phyloP scores from a whole-genome alignment of 1,140 invertebrate genomes.

The Thaumatotibia leucotreta region DNA sequence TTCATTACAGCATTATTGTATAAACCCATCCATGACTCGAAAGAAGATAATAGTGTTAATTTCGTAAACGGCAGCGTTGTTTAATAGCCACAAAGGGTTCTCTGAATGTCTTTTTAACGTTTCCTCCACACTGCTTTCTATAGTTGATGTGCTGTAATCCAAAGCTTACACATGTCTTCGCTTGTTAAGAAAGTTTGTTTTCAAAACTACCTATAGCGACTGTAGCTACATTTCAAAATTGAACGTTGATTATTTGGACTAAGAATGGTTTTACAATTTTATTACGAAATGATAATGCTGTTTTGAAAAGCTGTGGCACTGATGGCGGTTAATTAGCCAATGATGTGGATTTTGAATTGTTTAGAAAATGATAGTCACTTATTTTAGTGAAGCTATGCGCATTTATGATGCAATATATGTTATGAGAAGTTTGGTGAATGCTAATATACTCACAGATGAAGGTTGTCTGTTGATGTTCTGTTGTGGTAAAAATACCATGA shows the following conservation, averaged over 20 bases:
- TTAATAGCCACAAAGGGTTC: constrained; percentile 26
- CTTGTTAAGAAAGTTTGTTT: not conserved
- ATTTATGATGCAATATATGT: not conserved
- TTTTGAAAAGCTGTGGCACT: not conserved
- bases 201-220: not conserved
- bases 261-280: not conserved
- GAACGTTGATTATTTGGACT: not conserved
- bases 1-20: not conserved
- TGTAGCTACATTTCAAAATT: not conserved
- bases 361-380: constrained; percentile 2
- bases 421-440: not conserved
- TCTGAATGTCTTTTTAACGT: constrained; percentile 14
- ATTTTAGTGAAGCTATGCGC: constrained; percentile 3
- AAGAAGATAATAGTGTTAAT: constrained; percentile 45
- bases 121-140: not conserved
- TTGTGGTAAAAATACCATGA: too few relatives aligned
- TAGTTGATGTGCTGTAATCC: constrained; percentile 2
- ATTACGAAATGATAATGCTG: not conserved
- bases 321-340: constrained; percentile 1
- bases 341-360: constrained; percentile 5
- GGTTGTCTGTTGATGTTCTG: not conserved
- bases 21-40: constrained; percentile 15
- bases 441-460: not conserved
- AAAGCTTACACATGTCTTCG: not conserved
- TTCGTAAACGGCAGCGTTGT: constrained; percentile 37